These are phyloP conservation scores for Theocolax elegans DNA, from an alignment of 1,140 invertebrate genomes.

Conservation along the genomic window DNA sequence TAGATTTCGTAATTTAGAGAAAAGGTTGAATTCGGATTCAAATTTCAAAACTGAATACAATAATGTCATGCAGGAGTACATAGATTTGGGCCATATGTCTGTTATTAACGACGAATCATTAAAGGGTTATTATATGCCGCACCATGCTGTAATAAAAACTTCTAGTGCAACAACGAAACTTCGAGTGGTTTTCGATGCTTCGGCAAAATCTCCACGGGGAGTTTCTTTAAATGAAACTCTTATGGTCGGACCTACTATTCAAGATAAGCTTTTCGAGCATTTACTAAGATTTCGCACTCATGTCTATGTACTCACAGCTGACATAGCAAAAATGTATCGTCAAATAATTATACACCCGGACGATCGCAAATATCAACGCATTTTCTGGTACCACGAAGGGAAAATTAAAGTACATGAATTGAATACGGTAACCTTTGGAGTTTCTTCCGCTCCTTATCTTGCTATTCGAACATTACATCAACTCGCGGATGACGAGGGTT, in stretches of 20 bases:
- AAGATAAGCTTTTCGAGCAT: no score
- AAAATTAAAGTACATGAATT: not conserved
- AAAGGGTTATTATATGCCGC: slow-evolving; percentile 6
- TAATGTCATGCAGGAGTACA: slow-evolving; percentile 3
- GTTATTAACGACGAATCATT: no score
- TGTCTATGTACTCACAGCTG: not conserved
- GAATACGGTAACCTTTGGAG: no score
- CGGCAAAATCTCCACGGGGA: not conserved
- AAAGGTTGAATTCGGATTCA: not conserved
- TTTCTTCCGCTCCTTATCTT: no score
- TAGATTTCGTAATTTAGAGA: no score
- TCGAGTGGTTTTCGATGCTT: no score
- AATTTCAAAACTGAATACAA: not conserved
- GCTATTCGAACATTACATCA: no score
- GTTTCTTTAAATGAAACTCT: slow-evolving; percentile 11
- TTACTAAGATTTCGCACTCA: not conserved
- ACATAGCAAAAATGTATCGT: slow-evolving; percentile 10
- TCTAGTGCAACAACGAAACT: not conserved
- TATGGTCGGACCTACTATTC: no score
- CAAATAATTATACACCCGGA: slow-evolving; percentile 5
- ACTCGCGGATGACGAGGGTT: no score
- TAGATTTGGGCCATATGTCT: no score
- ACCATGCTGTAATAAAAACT: slow-evolving; percentile 9
- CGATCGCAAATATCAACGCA: no score
- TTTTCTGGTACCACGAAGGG: not conserved